phyloP scores from a whole-genome alignment of 2,888 invertebrate genomes.

The Hemaris fuciformis region DNA sequence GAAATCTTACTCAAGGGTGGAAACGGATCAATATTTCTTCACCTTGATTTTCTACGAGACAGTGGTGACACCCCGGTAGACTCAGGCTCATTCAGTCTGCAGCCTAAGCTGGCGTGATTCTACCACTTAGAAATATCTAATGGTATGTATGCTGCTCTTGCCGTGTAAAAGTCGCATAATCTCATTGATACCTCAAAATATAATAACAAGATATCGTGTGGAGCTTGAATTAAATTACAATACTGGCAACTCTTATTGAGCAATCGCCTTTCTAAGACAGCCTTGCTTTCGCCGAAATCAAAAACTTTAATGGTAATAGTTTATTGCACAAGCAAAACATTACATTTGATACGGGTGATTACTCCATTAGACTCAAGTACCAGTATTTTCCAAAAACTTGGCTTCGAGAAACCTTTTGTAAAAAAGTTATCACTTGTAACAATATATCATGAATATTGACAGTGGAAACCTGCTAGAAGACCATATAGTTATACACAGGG shows the following conservation, averaged over 20 bases:
- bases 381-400: not conserved
- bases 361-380: conserved; percentile 20
- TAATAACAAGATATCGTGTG: conserved; percentile 48
- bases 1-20: too few relatives aligned
- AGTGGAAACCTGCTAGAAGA: too few relatives aligned
- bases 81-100: too few relatives aligned
- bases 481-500: not conserved
- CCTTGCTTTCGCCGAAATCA: conserved; percentile 51
- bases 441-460: too few relatives aligned
- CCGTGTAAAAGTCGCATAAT: not conserved
- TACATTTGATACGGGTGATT: conserved; percentile 25
- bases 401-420: conserved; percentile 5
- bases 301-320: conserved; percentile 11
- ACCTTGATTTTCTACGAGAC: too few relatives aligned
- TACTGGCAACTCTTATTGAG: conserved; percentile 46
- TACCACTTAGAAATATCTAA: not conserved
- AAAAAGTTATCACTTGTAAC: conserved; percentile 3
- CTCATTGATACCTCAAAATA: conserved; percentile 26
- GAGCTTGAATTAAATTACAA: conserved; percentile 45
- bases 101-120: too few relatives aligned
- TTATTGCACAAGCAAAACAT: conserved; percentile 10
- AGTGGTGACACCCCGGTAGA: too few relatives aligned
- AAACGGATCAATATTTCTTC: too few relatives aligned
- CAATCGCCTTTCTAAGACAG: conserved; percentile 55
- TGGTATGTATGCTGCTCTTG: not conserved